phyloP scores from a whole-genome alignment of 1,140 invertebrate genomes.

The Agrilus planipennis region DNA sequence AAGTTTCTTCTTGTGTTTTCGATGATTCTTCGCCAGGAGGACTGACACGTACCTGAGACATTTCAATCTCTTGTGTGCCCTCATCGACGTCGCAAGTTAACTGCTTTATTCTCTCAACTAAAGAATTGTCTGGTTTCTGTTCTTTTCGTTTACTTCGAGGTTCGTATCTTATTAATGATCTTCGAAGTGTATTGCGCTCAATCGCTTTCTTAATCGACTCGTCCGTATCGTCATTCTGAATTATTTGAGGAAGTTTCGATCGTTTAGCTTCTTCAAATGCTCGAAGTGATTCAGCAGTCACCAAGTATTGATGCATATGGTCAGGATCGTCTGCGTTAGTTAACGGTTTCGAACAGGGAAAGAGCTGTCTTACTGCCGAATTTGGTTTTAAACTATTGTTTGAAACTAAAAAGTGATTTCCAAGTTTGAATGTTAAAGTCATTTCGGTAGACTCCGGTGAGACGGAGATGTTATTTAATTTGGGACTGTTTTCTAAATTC shows the following conservation, averaged over 20 bases:
- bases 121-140: constrained; percentile 47
- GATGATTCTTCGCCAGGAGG: constrained; percentile 42
- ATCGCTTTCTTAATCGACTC: constrained; percentile 53
- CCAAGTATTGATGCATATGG: constrained; percentile 38
- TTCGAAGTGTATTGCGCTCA: constrained; percentile 56
- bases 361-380: constrained; percentile 60
- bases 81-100: constrained; percentile 72
- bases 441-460: constrained; percentile 37
- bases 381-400: constrained; percentile 53
- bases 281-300: constrained; percentile 50
- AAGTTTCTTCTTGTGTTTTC: constrained; percentile 33
- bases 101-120: constrained; percentile 68
- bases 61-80: constrained; percentile 27
- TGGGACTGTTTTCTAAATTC: constrained; percentile 5
- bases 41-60: constrained; percentile 32
- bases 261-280: constrained; percentile 53
- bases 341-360: constrained; percentile 38
- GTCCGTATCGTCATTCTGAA: constrained; percentile 36
- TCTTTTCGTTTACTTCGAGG: constrained; percentile 38
- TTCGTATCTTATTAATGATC: constrained; percentile 52
- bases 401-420: constrained; percentile 41
- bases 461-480: constrained; percentile 10
- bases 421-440: constrained; percentile 46
- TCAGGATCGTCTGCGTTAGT: constrained; percentile 24
- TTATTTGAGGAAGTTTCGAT: constrained; percentile 39